Conservation (phyloP, 2,113 vertebrate species). For the Cryptotis parvus region DNA sequence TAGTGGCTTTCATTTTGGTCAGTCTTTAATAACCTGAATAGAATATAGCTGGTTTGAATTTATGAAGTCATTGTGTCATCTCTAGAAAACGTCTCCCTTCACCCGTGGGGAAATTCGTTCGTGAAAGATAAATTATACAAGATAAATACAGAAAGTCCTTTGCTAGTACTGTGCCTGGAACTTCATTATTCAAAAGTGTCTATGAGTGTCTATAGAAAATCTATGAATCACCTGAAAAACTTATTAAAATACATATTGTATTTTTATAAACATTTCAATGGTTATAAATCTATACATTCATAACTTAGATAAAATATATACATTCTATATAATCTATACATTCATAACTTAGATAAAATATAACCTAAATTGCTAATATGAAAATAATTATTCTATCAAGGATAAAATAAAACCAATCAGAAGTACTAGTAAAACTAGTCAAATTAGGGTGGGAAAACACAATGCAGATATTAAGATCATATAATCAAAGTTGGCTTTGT, state of each 20-base stretch:
- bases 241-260: constrained; percentile 25
- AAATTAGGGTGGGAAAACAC: background rate
- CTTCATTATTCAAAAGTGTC: background rate
- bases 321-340: too few relatives aligned
- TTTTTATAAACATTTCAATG: constrained; percentile 14
- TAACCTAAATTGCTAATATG: background rate
- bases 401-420: background rate
- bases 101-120: background rate
- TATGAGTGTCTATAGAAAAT: background rate
- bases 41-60: background rate
- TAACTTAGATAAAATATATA: constrained; percentile 13
- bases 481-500: background rate
- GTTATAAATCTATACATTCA: background rate
- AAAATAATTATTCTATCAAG: background rate
- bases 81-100: background rate
- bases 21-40: background rate
- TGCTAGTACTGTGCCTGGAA: background rate
- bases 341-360: constrained; percentile 28
- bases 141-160: background rate
- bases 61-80: background rate
- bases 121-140: constrained; percentile 41
- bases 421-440: background rate
- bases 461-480: background rate
- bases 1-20: background rate
- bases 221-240: background rate